These are phyloP conservation scores for Pristionchus fissidentatus DNA, from an alignment of 2,888 invertebrate genomes.

Conservation along the genomic window DNA sequence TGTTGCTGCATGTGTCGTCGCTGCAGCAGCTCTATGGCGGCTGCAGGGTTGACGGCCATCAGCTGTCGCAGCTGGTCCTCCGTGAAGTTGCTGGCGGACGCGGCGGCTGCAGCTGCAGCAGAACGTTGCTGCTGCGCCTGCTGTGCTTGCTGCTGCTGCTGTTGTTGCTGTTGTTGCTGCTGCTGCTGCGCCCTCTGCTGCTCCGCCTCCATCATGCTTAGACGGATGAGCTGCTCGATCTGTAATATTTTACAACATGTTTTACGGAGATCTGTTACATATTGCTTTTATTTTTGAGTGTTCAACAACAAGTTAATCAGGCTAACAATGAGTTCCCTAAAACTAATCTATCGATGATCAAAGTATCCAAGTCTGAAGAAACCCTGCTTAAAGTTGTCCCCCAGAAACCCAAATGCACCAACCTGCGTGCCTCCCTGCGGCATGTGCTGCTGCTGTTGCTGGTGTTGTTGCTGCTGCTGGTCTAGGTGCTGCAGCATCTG, in stretches of 20 bases:
- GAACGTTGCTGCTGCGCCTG: no score
- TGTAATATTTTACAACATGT: background rate
- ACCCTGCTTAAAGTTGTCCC: background rate
- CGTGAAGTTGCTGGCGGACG: background rate
- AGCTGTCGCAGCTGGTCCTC: slow-evolving; percentile 37
- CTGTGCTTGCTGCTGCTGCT: slow-evolving; percentile 51
- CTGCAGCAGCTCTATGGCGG: slow-evolving; percentile 9
- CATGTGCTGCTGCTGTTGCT: slow-evolving; percentile 29
- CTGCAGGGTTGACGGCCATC: background rate
- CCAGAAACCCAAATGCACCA: no score
- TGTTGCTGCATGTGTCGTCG: slow-evolving; percentile 14
- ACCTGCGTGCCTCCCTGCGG: slow-evolving; percentile 20
- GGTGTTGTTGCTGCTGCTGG: slow-evolving; percentile 22
- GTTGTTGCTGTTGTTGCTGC: slow-evolving; percentile 46
- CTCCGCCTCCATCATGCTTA: slow-evolving; percentile 47
- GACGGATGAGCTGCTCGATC: background rate
- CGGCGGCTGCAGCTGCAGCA: slow-evolving; percentile 1
- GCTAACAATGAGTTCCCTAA: no score
- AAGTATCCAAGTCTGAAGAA: background rate
- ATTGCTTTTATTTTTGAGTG: no score
- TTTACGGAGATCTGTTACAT: no score
- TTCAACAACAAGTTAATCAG: no score
- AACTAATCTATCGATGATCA: background rate
- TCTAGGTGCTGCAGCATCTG: background rate
- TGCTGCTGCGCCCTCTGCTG: slow-evolving; percentile 48